Evolutionary conservation across 2,113 vertebrate genomes (phyloP).

Genomic region (Rhodinocichla rosea): DNA sequence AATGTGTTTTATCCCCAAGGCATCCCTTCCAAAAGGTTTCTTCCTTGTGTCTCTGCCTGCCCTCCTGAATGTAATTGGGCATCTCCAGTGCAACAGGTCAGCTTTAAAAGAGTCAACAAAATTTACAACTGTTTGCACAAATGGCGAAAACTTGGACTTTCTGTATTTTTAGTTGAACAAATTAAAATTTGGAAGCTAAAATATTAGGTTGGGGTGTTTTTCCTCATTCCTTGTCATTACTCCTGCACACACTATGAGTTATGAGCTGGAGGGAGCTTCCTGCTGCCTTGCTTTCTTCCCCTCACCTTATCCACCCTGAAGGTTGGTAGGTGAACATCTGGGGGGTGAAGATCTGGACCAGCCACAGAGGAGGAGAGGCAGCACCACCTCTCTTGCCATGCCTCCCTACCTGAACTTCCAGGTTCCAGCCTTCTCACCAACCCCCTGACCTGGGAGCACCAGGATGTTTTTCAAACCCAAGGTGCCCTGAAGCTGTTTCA

Average conservation of each 20-base stretch:
- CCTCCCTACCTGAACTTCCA: not conserved
- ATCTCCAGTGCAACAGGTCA: not conserved
- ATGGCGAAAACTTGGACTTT: not conserved
- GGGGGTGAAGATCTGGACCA: not conserved
- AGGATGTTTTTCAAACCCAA: not conserved
- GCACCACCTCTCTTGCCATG: not conserved
- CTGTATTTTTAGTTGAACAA: not conserved
- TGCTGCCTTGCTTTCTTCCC: not conserved
- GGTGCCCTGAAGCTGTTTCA: not conserved
- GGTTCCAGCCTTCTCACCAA: not conserved
- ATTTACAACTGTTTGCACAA: not conserved
- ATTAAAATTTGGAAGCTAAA: not conserved
- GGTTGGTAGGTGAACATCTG: not conserved
- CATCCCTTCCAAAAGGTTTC: not conserved
- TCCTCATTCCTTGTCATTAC: not conserved
- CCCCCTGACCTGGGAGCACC: not conserved
- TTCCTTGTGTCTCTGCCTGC: not conserved
- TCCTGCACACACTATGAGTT: not conserved
- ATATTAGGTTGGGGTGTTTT: rapidly evolving
- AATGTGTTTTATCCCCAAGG: not conserved
- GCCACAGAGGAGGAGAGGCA: not conserved
- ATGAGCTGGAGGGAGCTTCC: not conserved
- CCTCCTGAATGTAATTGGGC: not conserved
- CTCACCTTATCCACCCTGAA: not conserved
- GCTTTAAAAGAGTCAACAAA: not conserved